A percentile compares a stretch with the other conserved stretches of the same genome.
phyloP scores from a whole-genome alignment of 2,888 invertebrate genomes.

The Diogma glabrata region DNA sequence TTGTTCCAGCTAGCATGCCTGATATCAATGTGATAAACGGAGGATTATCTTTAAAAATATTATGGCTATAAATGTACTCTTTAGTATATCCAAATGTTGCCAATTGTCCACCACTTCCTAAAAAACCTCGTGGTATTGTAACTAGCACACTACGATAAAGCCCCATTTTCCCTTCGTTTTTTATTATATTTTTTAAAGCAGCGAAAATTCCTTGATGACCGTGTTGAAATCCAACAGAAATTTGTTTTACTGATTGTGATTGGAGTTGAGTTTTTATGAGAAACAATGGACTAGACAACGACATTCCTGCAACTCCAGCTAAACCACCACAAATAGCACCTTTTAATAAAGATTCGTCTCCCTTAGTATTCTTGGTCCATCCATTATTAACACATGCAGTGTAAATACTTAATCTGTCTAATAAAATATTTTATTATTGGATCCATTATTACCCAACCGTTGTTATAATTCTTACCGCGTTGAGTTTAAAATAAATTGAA shows the following conservation, averaged over 20 bases:
- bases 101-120: constrained; percentile 75
- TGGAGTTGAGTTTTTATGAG: constrained; percentile 46
- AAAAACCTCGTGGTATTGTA: constrained; percentile 59
- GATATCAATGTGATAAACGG: constrained; percentile 58
- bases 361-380: constrained; percentile 43
- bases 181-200: constrained; percentile 50
- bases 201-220: constrained; percentile 51
- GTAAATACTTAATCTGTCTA: constrained; percentile 57
- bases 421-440: too few relatives aligned
- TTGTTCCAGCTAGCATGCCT: constrained; percentile 64
- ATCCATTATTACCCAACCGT: too few relatives aligned
- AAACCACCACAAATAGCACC: constrained; percentile 63
- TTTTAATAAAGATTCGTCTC: constrained; percentile 49
- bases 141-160: constrained; percentile 71
- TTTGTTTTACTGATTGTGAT: constrained; percentile 42
- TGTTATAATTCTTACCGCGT: constrained; percentile 43
- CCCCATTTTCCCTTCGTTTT: constrained; percentile 47
- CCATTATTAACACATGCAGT: constrained; percentile 58
- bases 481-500: constrained; percentile 85
- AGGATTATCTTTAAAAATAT: constrained; percentile 35
- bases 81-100: constrained; percentile 67
- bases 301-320: constrained; percentile 68
- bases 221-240: constrained; percentile 85
- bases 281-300: constrained; percentile 77
- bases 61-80: constrained; percentile 40